Evolutionary conservation across 2,113 vertebrate genomes (phyloP), one percentile per base, ranked within the genome.

Genomic region (Cebidichthys violaceus): DNA sequence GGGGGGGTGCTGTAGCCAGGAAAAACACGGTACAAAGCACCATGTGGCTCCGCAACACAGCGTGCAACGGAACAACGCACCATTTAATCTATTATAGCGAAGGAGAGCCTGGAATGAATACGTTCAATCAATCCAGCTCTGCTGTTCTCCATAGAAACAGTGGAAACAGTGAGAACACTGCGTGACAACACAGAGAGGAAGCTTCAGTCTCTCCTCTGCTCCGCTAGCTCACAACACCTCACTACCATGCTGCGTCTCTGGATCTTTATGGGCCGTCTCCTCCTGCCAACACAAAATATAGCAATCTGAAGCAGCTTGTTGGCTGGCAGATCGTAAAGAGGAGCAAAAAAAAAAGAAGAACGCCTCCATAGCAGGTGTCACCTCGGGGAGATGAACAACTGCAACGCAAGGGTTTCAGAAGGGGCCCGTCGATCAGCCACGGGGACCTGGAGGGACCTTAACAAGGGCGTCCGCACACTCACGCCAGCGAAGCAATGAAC

Each of bases 221-320:
- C 14, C 15, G 33, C 47, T 68, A 75, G 69, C 64, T 79, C 29
- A 73, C 70, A 84, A 70, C 74, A 57, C 79, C 61, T 72, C 75
- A 74, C 83, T 74, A 31, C 55, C 8, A 55, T 68, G 74, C 79
- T 70, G 62, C 82, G 81, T 84, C 70, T 77, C 86, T 84, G 60
- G 70, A 83, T 86, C 91, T 89, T 91, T 89, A 92, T 79, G 71
- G 72, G 68, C 86, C 69, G 85, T 90, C 88, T 90, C 80, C 77
- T 84, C 77, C 90, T 90, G 90, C 90, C 88, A 93, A 90, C 80
- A 88, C 84, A 92, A 93, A 91, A 92, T 90, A 90, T 83, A 88
- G 88, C 88, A 86, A 87, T 89, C 92, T 93, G 86, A 93, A 91
- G 81, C 91, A 80, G 89, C 86, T 87, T 90, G 91, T 91, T 90